Evolutionary conservation across 2,113 vertebrate genomes (phyloP).

Genomic region (Trichomycterus rosablanca): DNA sequence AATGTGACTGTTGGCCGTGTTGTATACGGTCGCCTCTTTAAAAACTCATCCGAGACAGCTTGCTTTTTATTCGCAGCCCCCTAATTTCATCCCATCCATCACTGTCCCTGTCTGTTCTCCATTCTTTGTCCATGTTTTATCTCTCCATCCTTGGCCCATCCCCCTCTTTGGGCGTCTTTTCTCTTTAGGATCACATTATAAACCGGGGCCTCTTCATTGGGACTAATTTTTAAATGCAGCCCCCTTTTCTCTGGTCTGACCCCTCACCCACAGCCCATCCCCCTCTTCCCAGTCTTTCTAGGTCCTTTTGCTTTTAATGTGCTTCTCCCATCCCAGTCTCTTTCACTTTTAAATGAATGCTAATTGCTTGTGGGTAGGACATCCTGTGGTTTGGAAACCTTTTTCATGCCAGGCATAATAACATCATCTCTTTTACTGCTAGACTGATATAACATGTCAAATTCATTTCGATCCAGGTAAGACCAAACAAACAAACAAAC

Average conservation of each 20-base stretch:
- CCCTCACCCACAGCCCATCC: constrained; percentile 44
- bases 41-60: constrained; percentile 46
- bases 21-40: constrained; percentile 24
- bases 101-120: constrained; percentile 58
- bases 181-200: constrained; percentile 65
- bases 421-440: background rate
- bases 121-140: constrained; percentile 59
- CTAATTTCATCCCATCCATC: constrained; percentile 57
- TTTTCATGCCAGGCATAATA: constrained; percentile 22
- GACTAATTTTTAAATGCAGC: constrained; percentile 64
- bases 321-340: constrained; percentile 43
- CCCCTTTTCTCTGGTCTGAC: constrained; percentile 54
- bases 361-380: constrained; percentile 31
- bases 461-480: no score
- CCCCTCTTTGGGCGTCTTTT: constrained; percentile 23
- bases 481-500: no score
- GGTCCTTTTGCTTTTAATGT: constrained; percentile 14
- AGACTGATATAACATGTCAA: no score
- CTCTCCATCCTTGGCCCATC: constrained; percentile 40
- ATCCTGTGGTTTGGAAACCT: constrained; percentile 17
- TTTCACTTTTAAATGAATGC: constrained; percentile 42
- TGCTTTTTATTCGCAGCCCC: constrained; percentile 37
- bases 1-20: background rate
- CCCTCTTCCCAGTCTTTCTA: constrained; percentile 2
- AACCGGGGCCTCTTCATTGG: constrained; percentile 62